Evolutionary conservation across 2,113 vertebrate genomes (phyloP), one percentile per base, ranked within the genome.

Genomic region (Canis aureus): DNA sequence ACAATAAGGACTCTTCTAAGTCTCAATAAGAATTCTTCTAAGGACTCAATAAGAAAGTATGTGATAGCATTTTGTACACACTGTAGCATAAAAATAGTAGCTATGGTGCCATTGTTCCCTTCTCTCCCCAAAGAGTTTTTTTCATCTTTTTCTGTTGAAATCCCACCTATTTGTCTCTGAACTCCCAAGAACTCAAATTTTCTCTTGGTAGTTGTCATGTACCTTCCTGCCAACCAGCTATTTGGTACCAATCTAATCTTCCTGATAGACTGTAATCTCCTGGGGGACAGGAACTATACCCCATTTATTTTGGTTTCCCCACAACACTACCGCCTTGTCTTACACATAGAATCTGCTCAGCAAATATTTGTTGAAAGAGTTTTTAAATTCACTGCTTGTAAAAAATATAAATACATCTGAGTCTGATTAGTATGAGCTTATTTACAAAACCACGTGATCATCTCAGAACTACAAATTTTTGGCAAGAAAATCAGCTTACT

Each of bases 291-390:
- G 38, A 88, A 71, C 17, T 27, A n/a, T 1, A 43, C 19, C 49
- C 62, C 29, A 79, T 94, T 49, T 51, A 73, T 79, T 20, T 59
- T 22, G 51, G n/a, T 27, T 60, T 92, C 38, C 73, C 5, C 22
- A 32, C 4, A 89, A 22, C 51, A 73, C n/a, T 1, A 35, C 8
- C 35, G 1, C 35, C 51, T 88, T 60, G 4, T 74, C 51, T 74
- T 85, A 84, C 43, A 79, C 13, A 43, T 1, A 81, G 88, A 89
- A 66, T 5, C 32, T 80, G 20, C 62, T 94, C 79, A 81, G 66
- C 79, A 92, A 80, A 69, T 89, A 71, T 83, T 55, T 80, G 35
- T 38, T 83, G 17, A 85, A 88, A 92, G 51, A 95, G 86, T 81
- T 94, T 97, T 85, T 66, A 84, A 89, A 93, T 57, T 64, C 59